Base-by-base conservation (phyloP, 2,888 invertebrate species). In the Abrostola tripartita region DNA sequence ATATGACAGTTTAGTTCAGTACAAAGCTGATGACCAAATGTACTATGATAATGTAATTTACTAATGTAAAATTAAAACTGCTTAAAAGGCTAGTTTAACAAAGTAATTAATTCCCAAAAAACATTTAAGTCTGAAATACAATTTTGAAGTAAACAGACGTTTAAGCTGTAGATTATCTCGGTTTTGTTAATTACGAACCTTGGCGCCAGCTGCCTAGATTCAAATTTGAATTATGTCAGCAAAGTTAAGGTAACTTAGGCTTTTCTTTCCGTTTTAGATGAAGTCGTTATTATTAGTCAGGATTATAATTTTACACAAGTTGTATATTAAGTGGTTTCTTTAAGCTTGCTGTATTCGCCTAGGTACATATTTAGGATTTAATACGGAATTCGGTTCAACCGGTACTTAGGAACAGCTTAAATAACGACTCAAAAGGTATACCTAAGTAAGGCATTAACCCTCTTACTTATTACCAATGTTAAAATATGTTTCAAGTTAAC, bases 121-220 rank as follows among this genome's bases (percentile, higher is more conserved):
- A 66, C 52, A 63, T 55, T 49, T 55, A 24, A 47, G 56, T 54
- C 53, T 54, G 76, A 73, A 76, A 73, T 76, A 65, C 67, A 24
- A 71, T 72, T 66, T 68, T 58, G 41, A 64, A 61, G 68, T 65
- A 74, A 66, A 68, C 70, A 71, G 69, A 65, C 61, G 67, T 59
- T 71, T 58, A 71, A 69, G 65, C 62, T 68, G 62, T 60, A 61
- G 69, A 71, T 79, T 72, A 65, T 68, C 65, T 64, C 40, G 65
- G 71, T 71, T 71, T 74, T 71, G 74, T 76, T 83, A 83, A 82
- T 84, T 83, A 76, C 74, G 65, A 66, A 59, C 62, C 60, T 69
- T 65, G 68, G 35, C 52, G 35, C 52, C 12, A 57, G 51, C 52
- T 59, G 61, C 68, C 58, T 66, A 47, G 37, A 58, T 56, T 61